Evolutionary conservation across 2,797 vertebrate genomes (phyloP).

Genomic region (Etheostoma nigrum): DNA sequence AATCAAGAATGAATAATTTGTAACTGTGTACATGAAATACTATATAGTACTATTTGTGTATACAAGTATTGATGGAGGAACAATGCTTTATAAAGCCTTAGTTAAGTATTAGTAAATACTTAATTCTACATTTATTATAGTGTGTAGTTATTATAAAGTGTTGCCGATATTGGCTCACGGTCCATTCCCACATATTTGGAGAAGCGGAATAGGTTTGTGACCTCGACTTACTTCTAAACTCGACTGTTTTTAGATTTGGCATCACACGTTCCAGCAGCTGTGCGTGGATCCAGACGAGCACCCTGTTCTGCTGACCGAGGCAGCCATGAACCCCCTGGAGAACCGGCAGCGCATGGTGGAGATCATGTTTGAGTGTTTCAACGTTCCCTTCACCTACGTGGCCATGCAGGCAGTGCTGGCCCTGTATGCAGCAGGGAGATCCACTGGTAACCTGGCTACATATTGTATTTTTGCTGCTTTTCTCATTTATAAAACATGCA

Average conservation of each 20-base stretch:
- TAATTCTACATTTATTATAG: too few relatives aligned
- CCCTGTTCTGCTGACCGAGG: slow-evolving; percentile 83
- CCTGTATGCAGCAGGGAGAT: slow-evolving; percentile 80
- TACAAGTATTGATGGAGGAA: too few relatives aligned
- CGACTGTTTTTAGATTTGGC: slow-evolving; percentile 80
- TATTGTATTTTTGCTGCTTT: background rate
- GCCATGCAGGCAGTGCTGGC: slow-evolving; percentile 86
- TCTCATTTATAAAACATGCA: too few relatives aligned
- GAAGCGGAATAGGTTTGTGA: background rate
- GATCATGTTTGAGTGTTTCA: slow-evolving; percentile 86
- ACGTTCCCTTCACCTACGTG: slow-evolving; percentile 80
- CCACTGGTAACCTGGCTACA: slow-evolving; percentile 71
- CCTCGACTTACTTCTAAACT: fast-evolving
- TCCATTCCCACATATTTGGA: background rate
- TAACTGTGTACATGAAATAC: too few relatives aligned
- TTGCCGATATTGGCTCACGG: background rate
- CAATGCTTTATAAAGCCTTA: too few relatives aligned
- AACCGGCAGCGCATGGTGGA: slow-evolving; percentile 82
- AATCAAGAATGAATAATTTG: too few relatives aligned
- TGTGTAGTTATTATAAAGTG: too few relatives aligned
- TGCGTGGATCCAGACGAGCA: slow-evolving; percentile 80
- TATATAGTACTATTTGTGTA: too few relatives aligned
- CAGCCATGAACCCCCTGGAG: slow-evolving; percentile 76
- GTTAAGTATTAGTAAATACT: too few relatives aligned
- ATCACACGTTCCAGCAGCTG: slow-evolving; percentile 83